Percentiles rank a stretch among this genome's conserved stretches.
Evolutionary conservation across 2,888 invertebrate genomes (phyloP).

Genomic region (Hermaeophaga mercurialis): DNA sequence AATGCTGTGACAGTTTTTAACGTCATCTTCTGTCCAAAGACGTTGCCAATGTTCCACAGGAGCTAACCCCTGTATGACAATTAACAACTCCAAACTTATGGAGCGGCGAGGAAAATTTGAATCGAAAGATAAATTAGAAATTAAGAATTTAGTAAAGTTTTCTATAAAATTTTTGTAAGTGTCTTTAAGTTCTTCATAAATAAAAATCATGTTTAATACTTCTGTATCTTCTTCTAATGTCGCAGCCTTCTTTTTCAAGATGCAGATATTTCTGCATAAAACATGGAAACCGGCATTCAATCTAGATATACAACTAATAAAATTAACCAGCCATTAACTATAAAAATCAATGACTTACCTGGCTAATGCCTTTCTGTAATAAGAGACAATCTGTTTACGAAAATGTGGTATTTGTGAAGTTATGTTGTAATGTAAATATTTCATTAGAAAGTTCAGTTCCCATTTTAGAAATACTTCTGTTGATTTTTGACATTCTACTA

Average conservation of each 20-base stretch:
- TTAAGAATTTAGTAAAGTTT: conserved; percentile 37
- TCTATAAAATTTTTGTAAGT: conserved; percentile 38
- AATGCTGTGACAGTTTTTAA: conserved; percentile 47
- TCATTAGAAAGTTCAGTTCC: conserved; percentile 69
- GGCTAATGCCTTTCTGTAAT: conserved; percentile 71
- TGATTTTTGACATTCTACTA: conserved; percentile 75
- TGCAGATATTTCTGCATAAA: conserved; percentile 40
- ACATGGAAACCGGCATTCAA: conserved; percentile 59
- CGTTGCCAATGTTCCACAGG: conserved; percentile 43
- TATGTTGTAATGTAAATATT: conserved; percentile 71
- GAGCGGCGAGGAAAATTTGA: conserved; percentile 48
- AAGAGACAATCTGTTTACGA: conserved; percentile 70
- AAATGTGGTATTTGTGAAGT: conserved; percentile 71
- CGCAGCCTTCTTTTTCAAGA: conserved; percentile 31
- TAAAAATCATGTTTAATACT: conserved; percentile 24
- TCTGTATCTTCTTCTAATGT: conserved; percentile 36
- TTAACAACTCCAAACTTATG: conserved; percentile 47
- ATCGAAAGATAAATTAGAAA: conserved; percentile 45
- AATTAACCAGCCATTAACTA: too few relatives aligned
- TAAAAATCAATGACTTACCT: too few relatives aligned
- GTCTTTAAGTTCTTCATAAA: conserved; percentile 36
- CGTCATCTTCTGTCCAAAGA: conserved; percentile 44
- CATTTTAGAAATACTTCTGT: conserved; percentile 67
- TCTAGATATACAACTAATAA: too few relatives aligned
- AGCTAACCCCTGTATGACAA: conserved; percentile 38